phyloP scores from a whole-genome alignment of 2,113 vertebrate genomes.

The Orthonyx spaldingii region DNA sequence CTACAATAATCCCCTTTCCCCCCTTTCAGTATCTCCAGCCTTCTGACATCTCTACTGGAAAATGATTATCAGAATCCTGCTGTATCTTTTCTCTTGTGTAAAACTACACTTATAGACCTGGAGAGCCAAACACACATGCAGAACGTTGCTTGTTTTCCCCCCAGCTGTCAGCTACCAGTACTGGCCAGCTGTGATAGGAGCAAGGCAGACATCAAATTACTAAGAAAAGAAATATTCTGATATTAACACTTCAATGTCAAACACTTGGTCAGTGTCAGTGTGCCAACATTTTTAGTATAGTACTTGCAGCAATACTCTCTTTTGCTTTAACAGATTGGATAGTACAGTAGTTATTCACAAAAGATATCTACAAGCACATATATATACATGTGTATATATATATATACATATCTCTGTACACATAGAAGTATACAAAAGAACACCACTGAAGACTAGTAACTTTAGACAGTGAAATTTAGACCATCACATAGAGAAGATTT shows the following conservation, averaged over 20 bases:
- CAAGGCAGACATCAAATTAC: neutral
- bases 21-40: neutral
- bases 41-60: neutral
- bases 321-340: neutral
- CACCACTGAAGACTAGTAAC: neutral
- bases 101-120: neutral
- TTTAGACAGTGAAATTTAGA: neutral
- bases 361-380: neutral
- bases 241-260: neutral
- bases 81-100: neutral
- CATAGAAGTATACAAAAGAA: neutral
- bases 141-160: neutral
- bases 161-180: neutral
- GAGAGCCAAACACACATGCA: neutral
- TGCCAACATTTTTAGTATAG: neutral
- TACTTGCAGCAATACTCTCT: neutral
- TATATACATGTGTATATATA: accelerated
- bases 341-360: neutral
- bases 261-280: neutral
- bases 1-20: neutral
- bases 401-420: accelerated
- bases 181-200: neutral
- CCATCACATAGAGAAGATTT: neutral
- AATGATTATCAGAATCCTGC: neutral
- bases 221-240: neutral